Base-by-base conservation (phyloP, 2,888 invertebrate species). In the Conops quadrifasciatus region DNA sequence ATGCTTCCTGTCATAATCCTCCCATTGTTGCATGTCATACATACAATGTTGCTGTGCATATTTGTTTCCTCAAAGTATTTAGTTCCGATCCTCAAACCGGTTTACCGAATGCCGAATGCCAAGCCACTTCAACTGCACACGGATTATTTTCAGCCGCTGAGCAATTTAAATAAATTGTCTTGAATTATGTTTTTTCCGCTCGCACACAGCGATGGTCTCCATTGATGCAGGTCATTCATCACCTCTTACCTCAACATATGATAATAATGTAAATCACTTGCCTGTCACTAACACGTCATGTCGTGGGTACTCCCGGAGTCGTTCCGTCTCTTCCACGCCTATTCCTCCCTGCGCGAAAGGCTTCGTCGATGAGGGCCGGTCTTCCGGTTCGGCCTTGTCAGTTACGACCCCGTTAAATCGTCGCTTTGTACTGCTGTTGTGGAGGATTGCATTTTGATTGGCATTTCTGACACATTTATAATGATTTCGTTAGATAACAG, bases 211-310 rank as follows among this genome's bases (percentile, higher is more conserved):
- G 66, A 70, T 70, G 70, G 67, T 72, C 66, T 70, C 70, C 70
- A 72, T 72, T 70, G 60, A 53, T 66, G 62, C 70, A 63, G 70
- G 72, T 70, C 45, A 70, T 67, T 72, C 72, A 72, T 72, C 72
- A 72, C 70, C 70, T 72, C 70, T 69, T 65, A 70, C 66, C 70
- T 72, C 67, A 64, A 65, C 70, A 53, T 72, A 72, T 72, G 72
- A 63, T 72, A 72, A 72, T 72, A 62, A 70, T 70, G 65, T 51
- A 47, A 66, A 66, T 65, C 67, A 36, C 36, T 67, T 63, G 69
- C 62, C 36, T 63, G 63, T 63, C 62, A 51, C 51, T 56, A 30
- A 49, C 62, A 49, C 47, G 28, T 60, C 62, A 62, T 5, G 43
- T 9, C 43, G 30, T 28, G 45, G 36, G 26, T 16, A 58, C 58